Evolutionary conservation across 2,113 vertebrate species (phyloP).

Genomic region (Eidolon helvum): DNA sequence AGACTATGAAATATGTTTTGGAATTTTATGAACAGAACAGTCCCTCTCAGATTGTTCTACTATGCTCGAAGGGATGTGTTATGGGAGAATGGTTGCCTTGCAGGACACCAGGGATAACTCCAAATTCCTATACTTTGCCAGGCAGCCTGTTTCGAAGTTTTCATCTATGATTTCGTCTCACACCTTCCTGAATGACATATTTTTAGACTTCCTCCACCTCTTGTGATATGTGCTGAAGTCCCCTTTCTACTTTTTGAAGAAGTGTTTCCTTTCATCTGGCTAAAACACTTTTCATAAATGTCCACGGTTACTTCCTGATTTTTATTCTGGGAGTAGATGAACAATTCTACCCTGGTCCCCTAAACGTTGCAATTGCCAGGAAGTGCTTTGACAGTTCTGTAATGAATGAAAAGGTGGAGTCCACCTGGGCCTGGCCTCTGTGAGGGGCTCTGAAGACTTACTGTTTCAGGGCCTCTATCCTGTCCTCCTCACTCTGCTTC

Average conservation of each 20-base stretch:
- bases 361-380: fast-evolving
- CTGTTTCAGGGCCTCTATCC: constrained; percentile 86
- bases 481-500: constrained; percentile 81
- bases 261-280: not conserved
- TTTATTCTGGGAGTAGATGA: not conserved
- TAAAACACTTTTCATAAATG: not conserved
- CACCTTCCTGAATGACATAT: not conserved
- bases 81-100: not conserved
- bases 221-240: not conserved
- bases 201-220: not conserved
- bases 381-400: fast-evolving
- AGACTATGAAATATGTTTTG: not conserved
- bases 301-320: not conserved
- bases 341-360: not conserved
- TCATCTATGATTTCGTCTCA: not conserved
- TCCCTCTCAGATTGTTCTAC: not conserved
- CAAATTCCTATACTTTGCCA: not conserved
- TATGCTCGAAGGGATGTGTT: not conserved
- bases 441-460: constrained; percentile 74
- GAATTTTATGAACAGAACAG: not conserved
- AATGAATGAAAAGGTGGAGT: fast-evolving
- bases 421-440: fast-evolving
- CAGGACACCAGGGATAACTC: not conserved
- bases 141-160: not conserved
- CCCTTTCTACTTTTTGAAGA: not conserved